Evolutionary conservation across 2,113 vertebrate species (phyloP), one percentile per base, ranked within the genome.

Genomic region (Pterocles orientalis): DNA sequence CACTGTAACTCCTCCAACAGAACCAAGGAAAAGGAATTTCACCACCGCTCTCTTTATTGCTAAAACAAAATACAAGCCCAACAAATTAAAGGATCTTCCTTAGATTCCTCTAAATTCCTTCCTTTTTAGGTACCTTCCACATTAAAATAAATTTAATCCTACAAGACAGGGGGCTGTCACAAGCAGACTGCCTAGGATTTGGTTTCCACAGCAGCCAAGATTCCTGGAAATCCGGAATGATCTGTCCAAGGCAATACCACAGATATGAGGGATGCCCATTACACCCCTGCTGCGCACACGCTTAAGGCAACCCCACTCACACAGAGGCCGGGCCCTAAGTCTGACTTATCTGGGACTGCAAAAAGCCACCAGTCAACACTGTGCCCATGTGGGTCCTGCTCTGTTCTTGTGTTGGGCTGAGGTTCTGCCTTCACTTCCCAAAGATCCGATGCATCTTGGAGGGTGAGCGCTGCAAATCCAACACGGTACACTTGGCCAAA

Each of bases 261-360:
- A 36, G 47, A 18, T 10, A 31, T 0, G 1, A 64, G 19, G 24
- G 70, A 50, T 39, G 19, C 12, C 17, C 3, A 0, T 6, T 47
- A 45, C 50, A 64, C 15, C 33, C 34, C 39, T 1, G 2, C 33
- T 0, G 0, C 58, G 50, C 47, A 57, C 36, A 14, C 2, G 18
- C 18, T 56, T 47, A 41, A 5, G 31, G 18, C 17, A 83, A 33
- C 12, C 26, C 16, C n/a, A 18, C 36, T 43, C 34, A 9, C 34
- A 77, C 13, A 68, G n/a, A 28, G 10, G 7, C 36, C 36, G 54
- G 47, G 41, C 29, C 64, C 47, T 14, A 60, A 47, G 23, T 20
- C 31, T 75, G 47, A 66, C 24, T 76, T 47, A 53, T 21, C 48
- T 19, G 24, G 28, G 39, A 71, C 24, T 24, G n/a, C 39, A 58